Base-by-base conservation (phyloP, 2,888 invertebrate genomes). In the Artemia sp. region DNA sequence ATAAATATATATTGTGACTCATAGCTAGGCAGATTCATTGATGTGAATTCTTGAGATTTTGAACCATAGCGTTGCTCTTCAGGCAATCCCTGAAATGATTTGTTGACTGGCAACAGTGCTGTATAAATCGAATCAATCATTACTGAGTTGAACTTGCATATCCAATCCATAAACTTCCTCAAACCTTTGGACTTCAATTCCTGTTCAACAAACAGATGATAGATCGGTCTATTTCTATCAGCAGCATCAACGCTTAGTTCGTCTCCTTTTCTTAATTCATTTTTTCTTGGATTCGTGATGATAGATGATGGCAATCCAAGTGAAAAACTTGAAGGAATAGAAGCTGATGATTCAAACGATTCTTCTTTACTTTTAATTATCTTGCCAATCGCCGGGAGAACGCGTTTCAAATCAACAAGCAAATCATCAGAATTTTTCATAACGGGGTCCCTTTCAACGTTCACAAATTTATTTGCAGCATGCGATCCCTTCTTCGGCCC, bases 141-240 rank as follows among this genome's bases (percentile, higher is more conserved):
- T 72, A 85, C 81, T 70, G 82, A 82, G 72, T 89, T 85, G 74
- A 90, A 79, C 75, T 85, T 84, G 76, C 89, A 86, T 69, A 93
- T 82, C 78, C 92, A 88, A 74, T 84, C 83, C 77, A 92, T 80
- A 74, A 91, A 87, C 76, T 90, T 89, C 19, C 86, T 84, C 72
- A 94, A 81, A 12, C 92, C 92, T 74, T 89, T 86, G 9, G 90
- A 90, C 79, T 92, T 92, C 70, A 94, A 79, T 71, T 90, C 86
- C 76, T 90, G 89, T 77, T 90, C 89, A 74, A 93, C 91, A 76
- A 90, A 93, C 8, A 11, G 14, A 58, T 58, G 58, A 9, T 58
- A 58, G 10, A 58, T 8, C 8, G 58, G 8, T 9, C 58, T n/a
- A 19, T 58, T 58, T 9, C 10, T 19, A 58, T 58, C 58, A n/a